These are phyloP conservation scores for Macrosiphum euphorbiae DNA, from an alignment of 2,888 invertebrate species.

Conservation along the genomic window DNA sequence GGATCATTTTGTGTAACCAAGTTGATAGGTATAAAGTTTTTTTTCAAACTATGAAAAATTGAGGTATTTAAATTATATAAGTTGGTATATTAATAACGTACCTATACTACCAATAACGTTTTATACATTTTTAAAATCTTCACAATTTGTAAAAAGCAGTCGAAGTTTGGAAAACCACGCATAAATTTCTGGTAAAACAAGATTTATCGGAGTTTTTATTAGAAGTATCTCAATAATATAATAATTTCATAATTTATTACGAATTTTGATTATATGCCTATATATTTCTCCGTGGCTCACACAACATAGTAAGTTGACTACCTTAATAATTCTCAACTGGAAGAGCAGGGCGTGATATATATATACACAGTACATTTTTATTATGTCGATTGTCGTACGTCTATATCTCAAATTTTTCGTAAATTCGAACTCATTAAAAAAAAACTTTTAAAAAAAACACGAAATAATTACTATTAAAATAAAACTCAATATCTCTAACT, in stretches of 20 bases:
- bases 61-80: not conserved
- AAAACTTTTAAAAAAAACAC: too few species aligned
- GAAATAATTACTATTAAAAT: too few species aligned
- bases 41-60: not conserved
- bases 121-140: not conserved
- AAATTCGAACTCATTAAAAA: too few species aligned
- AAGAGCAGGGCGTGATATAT: not conserved
- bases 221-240: not conserved
- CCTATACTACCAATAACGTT: not conserved
- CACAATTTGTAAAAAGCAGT: not conserved
- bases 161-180: not conserved
- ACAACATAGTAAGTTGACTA: not conserved
- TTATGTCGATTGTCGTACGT: too few species aligned
- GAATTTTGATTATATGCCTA: not conserved
- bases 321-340: not conserved
- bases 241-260: not conserved
- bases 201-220: not conserved
- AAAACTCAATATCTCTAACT: too few species aligned
- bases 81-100: not conserved
- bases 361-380: too few species aligned
- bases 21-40: not conserved
- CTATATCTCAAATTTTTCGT: too few species aligned
- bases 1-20: not conserved
- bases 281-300: not conserved
- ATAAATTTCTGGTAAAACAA: not conserved